Conservation (phyloP, 2,888 invertebrate species). For the Troides aeacus region DNA sequence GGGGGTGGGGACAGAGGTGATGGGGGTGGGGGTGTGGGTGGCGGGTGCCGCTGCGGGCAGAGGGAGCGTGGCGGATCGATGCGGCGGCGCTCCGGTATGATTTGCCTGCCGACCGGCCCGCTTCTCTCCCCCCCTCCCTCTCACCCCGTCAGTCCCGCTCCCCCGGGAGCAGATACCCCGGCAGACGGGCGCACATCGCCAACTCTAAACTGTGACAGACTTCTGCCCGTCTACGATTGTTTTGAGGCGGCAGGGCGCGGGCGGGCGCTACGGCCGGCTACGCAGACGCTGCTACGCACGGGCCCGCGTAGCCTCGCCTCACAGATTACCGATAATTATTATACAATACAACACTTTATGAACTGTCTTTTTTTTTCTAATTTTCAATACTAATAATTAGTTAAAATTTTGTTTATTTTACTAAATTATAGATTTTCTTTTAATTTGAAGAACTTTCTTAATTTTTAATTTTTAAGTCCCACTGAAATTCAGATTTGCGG, state of each 20-base stretch:
- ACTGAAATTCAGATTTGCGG: no score
- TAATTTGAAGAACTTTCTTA: no score
- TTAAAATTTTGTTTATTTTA: background rate
- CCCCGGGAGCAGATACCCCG: constrained; percentile 45
- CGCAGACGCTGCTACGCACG: background rate
- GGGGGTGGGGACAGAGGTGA: constrained; percentile 36
- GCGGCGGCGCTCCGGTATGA: constrained; percentile 70
- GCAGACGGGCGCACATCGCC: constrained; percentile 31
- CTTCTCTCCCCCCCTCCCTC: constrained; percentile 26
- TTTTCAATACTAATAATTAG: background rate
- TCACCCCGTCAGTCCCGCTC: no score
- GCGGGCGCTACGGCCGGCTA: constrained; percentile 12
- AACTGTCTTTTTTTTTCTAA: background rate
- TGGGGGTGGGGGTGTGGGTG: constrained; percentile 36
- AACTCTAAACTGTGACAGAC: constrained; percentile 35
- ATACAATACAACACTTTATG: background rate
- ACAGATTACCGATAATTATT: background rate
- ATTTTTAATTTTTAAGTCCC: no score
- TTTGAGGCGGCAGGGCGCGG: constrained; percentile 37
- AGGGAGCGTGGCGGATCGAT: constrained; percentile 61
- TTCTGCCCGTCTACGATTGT: constrained; percentile 35
- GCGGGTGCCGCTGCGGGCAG: constrained; percentile 40
- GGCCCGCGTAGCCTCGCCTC: background rate
- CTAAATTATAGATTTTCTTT: no score
- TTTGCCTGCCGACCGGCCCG: constrained; percentile 64